A percentile compares a stretch with the other conserved stretches of the same genome.
These are phyloP conservation scores for Mustela nigripes DNA, from an alignment of 2,113 vertebrate species.

Conservation along the genomic window DNA sequence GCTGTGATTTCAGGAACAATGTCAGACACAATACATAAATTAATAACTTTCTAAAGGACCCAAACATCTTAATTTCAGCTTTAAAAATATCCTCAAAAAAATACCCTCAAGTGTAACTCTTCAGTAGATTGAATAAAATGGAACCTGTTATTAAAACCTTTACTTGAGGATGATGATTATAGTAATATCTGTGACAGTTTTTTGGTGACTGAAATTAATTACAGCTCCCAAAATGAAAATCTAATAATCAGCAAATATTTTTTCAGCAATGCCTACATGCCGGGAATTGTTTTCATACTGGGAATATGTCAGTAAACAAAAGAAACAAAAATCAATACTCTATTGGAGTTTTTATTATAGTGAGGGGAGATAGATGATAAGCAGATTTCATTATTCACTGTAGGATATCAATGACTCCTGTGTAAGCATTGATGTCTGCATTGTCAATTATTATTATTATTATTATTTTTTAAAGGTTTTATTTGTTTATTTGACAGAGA, in stretches of 20 bases:
- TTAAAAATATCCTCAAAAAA: neutral
- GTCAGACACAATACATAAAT: neutral
- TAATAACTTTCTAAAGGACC: conserved; percentile 43
- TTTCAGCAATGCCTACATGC: neutral
- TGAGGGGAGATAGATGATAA: conserved; percentile 26
- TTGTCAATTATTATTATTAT: neutral
- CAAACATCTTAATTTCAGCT: neutral
- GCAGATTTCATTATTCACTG: conserved; percentile 13
- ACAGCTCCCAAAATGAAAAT: conserved; percentile 33
- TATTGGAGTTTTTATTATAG: neutral
- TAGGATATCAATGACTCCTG: neutral
- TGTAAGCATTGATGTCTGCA: neutral
- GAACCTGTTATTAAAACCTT: neutral
- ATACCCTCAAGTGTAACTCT: neutral
- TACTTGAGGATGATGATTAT: neutral
- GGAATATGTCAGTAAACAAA: conserved; percentile 24
- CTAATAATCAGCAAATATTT: conserved; percentile 58
- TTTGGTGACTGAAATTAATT: conserved; percentile 57
- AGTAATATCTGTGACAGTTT: conserved; percentile 48
- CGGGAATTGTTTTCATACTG: conserved; percentile 31
- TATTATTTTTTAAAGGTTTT: no score
- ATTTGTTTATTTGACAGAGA: no score
- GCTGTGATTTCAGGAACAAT: conserved; percentile 11
- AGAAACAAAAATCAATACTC: conserved; percentile 42
- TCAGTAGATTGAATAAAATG: conserved; percentile 40